Evolutionary conservation across 2,113 vertebrate species (phyloP), one percentile per base, ranked within the genome.

Genomic region (Odontesthes bonariensis): DNA sequence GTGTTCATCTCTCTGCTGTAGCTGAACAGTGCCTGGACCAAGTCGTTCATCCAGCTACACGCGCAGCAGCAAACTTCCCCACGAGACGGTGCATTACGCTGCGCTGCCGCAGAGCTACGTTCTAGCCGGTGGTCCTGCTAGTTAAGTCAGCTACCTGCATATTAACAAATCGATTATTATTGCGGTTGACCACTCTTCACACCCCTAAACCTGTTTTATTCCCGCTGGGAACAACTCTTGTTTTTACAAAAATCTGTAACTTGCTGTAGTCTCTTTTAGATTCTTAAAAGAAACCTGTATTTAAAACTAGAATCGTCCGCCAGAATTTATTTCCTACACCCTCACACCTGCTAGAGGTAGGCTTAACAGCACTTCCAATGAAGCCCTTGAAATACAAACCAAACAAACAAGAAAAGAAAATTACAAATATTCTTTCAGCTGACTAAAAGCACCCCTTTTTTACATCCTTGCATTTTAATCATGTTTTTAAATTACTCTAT

Each of bases 361-460:
- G 17, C 11, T 61, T 19, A 40, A 40, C 6, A 73, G 23, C 69
- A 60, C 47, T 32, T 76, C 52, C 16, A 62, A n/a, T 63, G 47
- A 61, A 79, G 42, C 75, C 40, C 8, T 81, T 83, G 68, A 88
- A 77, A 57, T 70, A 86, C 46, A 75, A 80, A 69, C 74, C 65
- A 78, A 82, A 73, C 57, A 60, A 59, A 42, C 40, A 27, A 72
- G 20, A 62, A 40, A 59, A 79, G 75, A 72, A 61, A 17, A 47
- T 66, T 77, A 76, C 73, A 68, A 52, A 47, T 64, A 65, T 57
- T 86, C 62, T 69, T 81, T 84, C 22, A 75, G 33, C n/a, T 72
- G 71, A 46, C 27, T 27, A 38, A 38, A 54, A 56, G 11, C 7
- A 14, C 6, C 13, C 17, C 4, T 14, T 31, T 53, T 56, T 20